Evolutionary conservation across 1,140 invertebrate genomes (phyloP), one percentile per base, ranked within the genome.

Genomic region (Micrasema minimum): DNA sequence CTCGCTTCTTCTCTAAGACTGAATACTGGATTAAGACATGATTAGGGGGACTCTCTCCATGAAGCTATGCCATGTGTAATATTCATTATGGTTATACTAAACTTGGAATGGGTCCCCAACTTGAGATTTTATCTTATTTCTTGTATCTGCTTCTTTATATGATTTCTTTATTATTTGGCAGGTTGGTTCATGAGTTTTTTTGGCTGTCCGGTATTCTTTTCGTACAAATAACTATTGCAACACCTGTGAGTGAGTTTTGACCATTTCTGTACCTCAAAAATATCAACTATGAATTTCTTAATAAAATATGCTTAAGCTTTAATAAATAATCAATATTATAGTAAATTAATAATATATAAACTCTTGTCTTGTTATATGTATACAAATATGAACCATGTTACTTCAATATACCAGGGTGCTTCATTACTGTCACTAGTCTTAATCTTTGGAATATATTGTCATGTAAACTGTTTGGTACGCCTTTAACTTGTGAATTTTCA

Each of bases 121-220:
- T 4, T 1, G 38, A 59, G 55, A 59, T 31, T 59, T n/a, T 68
- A 66, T 4, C 26, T 4, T 53, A 68, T 51, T 57, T 68, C 45
- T 37, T 35, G 48, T 67, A 18, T 22, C 26, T 50, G 38, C 22
- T 77, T 62, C 66, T 43, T 70, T 69, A 66, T 64, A 62, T 53
- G 65, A 68, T 66, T 50, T 62, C 81, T 83, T 81, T 80, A 80
- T 81, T 82, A 82, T 85, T 84, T 82, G 82, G 59, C 75, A 76
- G 83, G 83, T 85, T 80, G 83, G 78, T 85, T 84, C 82, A 57
- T 74, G 59, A 85, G 81, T 80, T 84, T 85, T 83, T 84, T 85
- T 78, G 82, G 83, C 77, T 85, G 83, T 79, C 83, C 83, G 78
- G 83, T 85, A 78, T 81, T 81, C 81, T 85, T 84, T 81, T 83